Evolutionary conservation across 2,797 vertebrate species (phyloP), one percentile per base, ranked within the genome.

Genomic region (Cyprinella venusta): DNA sequence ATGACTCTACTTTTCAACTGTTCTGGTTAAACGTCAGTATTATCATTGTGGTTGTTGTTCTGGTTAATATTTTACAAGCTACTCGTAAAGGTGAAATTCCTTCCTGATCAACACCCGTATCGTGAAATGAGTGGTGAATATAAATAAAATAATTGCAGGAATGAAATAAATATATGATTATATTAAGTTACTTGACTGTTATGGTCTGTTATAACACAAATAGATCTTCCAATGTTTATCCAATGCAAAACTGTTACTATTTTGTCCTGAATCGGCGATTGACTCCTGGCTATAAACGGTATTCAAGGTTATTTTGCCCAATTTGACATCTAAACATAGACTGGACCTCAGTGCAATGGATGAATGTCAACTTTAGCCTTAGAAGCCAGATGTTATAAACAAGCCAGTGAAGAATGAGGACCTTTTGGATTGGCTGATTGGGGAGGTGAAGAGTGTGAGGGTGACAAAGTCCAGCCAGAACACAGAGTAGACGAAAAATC

Each of bases 371-470:
- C 48, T 68, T 52, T 69, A 83, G 76, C 63, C 54, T 54, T 80
- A 38, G 63, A 18, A 85, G 75, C 81, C 87, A 88, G 84, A 84
- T 87, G 88, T 86, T 87, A 54, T 75, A 69, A 82, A 87, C 80
- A 81, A 81, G 75, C 52, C 42, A 75, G 2, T 50, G 59, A 85
- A 63, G 70, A 85, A 85, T 84, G 81, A 68, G 26, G 61, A 70
- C 56, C 42, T 77, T 82, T 76, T 86, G 71, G 54, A 79, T 76
- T 74, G 76, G 80, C 80, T 85, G 83, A 81, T 81, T 86, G 86
- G 76, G 38, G 83, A 86, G 76, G 80, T 81, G 70, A 81, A 83
- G 68, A 78, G 67, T 83, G 76, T 71, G 76, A 68, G 80, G 70
- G 70, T 78, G 64, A 86, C 69, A 68, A 59, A 75, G 64, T 75